Base-by-base conservation (phyloP, 1,140 invertebrate species). In the Hermetia illucens region DNA sequence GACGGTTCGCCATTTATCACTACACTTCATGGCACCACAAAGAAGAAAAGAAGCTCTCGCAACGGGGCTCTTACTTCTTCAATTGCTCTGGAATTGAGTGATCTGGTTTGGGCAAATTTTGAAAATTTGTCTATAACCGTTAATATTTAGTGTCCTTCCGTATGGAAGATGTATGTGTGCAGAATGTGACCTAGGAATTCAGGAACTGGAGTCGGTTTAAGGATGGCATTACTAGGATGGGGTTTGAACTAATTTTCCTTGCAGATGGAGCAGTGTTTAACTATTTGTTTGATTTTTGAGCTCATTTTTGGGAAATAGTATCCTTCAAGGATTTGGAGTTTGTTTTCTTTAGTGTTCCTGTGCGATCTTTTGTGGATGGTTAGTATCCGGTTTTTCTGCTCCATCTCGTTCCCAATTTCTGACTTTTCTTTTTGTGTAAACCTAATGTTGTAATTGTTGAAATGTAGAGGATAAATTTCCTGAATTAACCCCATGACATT, bases 91-190 rank as follows among this genome's bases (percentile, higher is more conserved):
- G 5, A 32, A 6, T 32, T 32, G 9, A 32, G 10, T 6, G 17
- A 13, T 32, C 30, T 32, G 10, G 16, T 13, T 13, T 17, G 30
- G 6, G 30, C 30, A 5, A 32, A 13, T 17, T 32, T 32, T 6
- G 30, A 32, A 32, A 32, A n/a, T 32, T 32, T 32, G 16, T 32
- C 30, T 13, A 32, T 8, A 32, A 16, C 30, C 8, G 30, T 32
- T 6, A 32, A 16, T 6, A 17, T 16, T 13, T 13, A 17, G 13
- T 17, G 30, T 32, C 16, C 16, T 32, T 32, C 9, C 9, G 30
- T 32, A 32, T 9, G 5, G 16, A 13, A 32, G 17, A 32, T 32
- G 16, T 32, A 10, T 13, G 17, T 32, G 16, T 32, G 30, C 10
- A 32, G 10, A 13, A 17, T 32, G 17, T 32, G 30, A 5, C 30